Conservation (phyloP, 2,113 vertebrate species). For the Alosa alosa region DNA sequence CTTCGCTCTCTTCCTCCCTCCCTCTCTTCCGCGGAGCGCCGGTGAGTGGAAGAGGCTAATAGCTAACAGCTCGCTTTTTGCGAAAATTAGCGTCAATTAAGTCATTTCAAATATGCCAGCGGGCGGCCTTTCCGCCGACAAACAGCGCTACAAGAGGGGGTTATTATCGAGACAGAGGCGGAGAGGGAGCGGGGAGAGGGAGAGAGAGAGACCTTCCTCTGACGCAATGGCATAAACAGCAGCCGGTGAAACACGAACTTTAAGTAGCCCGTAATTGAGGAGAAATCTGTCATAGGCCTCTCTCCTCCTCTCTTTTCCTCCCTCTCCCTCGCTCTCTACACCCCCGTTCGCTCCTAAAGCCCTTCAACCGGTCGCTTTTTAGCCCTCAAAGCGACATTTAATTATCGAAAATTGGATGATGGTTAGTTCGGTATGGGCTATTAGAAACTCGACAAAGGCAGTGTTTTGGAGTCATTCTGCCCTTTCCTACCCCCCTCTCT, state of each 20-base stretch:
- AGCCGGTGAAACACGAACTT: background rate
- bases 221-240: conserved; percentile 3
- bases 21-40: background rate
- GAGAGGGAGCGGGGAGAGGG: background rate
- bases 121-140: background rate
- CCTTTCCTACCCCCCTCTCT: background rate
- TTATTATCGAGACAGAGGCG: background rate
- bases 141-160: conserved; percentile 5
- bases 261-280: conserved; percentile 4
- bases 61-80: conserved; percentile 12
- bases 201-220: background rate
- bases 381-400: conserved; percentile 14
- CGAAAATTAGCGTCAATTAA: conserved; percentile 14
- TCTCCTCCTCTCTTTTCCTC: background rate
- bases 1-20: background rate
- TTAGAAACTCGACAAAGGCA: conserved; percentile 12
- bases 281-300: conserved; percentile 12
- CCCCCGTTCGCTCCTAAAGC: conserved; percentile 5
- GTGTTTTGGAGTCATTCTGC: conserved; percentile 12
- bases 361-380: conserved; percentile 2
- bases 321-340: background rate
- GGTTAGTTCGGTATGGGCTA: conserved; percentile 14
- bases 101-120: conserved; percentile 14
- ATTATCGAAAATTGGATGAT: conserved; percentile 13
- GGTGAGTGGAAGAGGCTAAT: conserved; percentile 6